Conservation (phyloP, 23 tunicate genomes). For the Styela plicata region DNA sequence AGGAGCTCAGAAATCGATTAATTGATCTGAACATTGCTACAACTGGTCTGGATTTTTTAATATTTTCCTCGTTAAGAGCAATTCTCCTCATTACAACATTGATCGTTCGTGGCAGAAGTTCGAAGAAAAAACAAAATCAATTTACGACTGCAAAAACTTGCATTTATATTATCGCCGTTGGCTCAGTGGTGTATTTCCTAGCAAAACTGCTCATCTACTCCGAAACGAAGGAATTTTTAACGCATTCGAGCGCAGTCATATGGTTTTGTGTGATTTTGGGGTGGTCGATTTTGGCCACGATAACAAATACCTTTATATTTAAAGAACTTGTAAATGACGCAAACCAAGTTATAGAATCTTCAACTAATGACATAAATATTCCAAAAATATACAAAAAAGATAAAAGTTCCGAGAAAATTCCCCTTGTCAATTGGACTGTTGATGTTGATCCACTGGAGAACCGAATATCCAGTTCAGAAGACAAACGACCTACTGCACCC, state of each 20-base stretch:
- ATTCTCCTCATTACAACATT: slow-evolving; percentile 25
- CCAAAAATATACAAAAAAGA: background rate
- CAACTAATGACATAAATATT: background rate
- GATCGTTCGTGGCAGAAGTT: slow-evolving; percentile 34
- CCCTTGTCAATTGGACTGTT: background rate
- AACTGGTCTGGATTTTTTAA: slow-evolving; percentile 42
- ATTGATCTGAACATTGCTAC: slow-evolving; percentile 34
- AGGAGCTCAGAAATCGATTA: slow-evolving; percentile 15
- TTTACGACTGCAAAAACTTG: background rate
- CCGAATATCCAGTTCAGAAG: background rate
- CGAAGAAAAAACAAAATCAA: slow-evolving; percentile 21
- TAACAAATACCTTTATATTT: slow-evolving; percentile 11
- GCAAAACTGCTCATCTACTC: slow-evolving; percentile 46
- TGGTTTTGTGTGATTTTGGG: slow-evolving; percentile 65
- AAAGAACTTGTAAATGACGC: background rate
- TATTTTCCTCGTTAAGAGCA: slow-evolving; percentile 32
- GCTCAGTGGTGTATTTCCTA: slow-evolving; percentile 29
- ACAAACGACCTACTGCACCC: background rate
- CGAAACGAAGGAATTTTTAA: slow-evolving; percentile 31
- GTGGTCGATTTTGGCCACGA: slow-evolving; percentile 31
- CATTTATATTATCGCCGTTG: slow-evolving; percentile 11
- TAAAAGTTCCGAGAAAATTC: background rate
- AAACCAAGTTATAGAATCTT: background rate
- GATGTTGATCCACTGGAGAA: background rate
- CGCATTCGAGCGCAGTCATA: background rate